Percentiles rank a stretch among this genome's conserved stretches.
These are phyloP conservation scores for Oceanites oceanicus DNA, from an alignment of 2,113 vertebrate species.

Conservation along the genomic window DNA sequence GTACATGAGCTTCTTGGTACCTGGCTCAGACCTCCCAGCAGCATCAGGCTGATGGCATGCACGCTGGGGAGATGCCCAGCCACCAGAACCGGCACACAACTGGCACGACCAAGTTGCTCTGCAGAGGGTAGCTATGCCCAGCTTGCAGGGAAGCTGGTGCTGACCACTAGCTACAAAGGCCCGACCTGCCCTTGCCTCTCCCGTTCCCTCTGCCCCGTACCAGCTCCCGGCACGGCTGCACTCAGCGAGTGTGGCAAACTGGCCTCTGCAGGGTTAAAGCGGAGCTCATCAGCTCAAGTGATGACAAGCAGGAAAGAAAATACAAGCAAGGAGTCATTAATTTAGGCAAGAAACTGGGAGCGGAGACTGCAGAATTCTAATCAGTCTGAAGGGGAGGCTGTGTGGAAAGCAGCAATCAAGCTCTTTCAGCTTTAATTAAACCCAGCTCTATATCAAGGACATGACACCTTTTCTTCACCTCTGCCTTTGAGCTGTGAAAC, in stretches of 20 bases:
- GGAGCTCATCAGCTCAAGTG: neutral
- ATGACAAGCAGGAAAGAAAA: neutral
- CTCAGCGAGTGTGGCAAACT: neutral
- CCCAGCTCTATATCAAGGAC: neutral
- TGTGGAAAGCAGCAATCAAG: neutral
- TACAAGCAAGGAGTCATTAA: neutral
- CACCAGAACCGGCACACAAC: neutral
- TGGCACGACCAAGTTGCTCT: neutral
- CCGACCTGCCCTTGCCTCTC: neutral
- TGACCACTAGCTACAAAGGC: fast-evolving
- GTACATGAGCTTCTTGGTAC: neutral
- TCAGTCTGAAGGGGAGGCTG: neutral
- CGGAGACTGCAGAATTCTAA: neutral
- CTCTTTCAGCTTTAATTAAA: constrained; percentile 27
- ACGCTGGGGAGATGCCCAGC: neutral
- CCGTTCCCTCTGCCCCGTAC: neutral
- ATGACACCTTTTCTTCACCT: neutral
- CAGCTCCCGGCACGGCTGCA: fast-evolving
- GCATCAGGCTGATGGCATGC: neutral
- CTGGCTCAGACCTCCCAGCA: neutral
- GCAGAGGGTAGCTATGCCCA: neutral
- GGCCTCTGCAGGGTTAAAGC: neutral
- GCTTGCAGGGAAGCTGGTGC: neutral
- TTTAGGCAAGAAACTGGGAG: neutral
- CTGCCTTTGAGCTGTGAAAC: neutral